Base-by-base conservation (phyloP, 2,888 invertebrate species). In the Noctua comes region DNA sequence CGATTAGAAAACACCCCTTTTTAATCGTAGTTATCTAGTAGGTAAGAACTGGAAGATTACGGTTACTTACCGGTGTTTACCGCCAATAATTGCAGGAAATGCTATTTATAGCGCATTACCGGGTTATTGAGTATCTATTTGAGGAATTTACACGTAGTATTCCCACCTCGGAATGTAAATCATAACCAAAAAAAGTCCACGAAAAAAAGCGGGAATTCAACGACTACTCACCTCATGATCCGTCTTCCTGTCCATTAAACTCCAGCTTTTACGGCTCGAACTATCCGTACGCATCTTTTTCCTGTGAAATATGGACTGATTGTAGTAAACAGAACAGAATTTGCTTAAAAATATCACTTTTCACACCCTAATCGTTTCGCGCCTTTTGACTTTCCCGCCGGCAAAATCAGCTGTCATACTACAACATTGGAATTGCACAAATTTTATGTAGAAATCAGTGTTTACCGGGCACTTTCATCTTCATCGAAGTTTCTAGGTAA, bases 381-480 rank as follows among this genome's bases (percentile, higher is more conserved):
- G 95, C 95, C 95, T 92, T 96, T 96, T 92, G 89, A 95, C 94
- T 96, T 96, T 96, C 93, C 94, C 96, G 96, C 96, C 96, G 91
- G 70, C 83, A 88, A 90, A 94, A 96, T 96, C 96, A 96, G 96
- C 96, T 97, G 96, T 96, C 96, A 95, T 75, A 72, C 81, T 81
- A 91, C 86, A 89, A 91, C 88, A 89, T 82, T 84, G 82, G 82
- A 85, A 86, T 82, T 79, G 46, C 78, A 59, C 71, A 66, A 68
- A 85, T 85, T 91, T 86, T 76, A 76, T 68, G 80, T 78, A 83
- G 43, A 88, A 86, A 85, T 79, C 68, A 27, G 65, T 24, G 43
- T 89, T 94, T 93, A 96, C 96, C 95, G 92, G 68, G 95, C 94
- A 87, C 93, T 95, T 83, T 94, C 95, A 40, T 86, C 82, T 76